Percentiles rank a stretch among this genome's conserved stretches.
phyloP scores from a whole-genome alignment of 2,113 vertebrate genomes.

The Tiliqua scincoides region DNA sequence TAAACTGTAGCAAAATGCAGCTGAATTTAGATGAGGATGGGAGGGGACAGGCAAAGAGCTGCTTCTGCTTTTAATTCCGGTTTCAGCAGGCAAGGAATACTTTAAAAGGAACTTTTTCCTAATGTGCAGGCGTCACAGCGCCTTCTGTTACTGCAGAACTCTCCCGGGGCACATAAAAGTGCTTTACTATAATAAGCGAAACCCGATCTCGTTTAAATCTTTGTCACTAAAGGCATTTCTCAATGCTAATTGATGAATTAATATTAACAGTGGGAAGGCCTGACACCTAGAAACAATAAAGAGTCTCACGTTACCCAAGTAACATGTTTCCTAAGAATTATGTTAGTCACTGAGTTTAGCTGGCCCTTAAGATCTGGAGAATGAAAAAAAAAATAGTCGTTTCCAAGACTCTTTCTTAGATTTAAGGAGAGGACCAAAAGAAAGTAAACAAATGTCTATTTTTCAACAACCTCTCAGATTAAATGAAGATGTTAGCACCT shows the following conservation, averaged over 20 bases:
- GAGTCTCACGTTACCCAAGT: neutral
- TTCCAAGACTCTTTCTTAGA: neutral
- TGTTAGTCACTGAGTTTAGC: neutral
- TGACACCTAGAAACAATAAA: neutral
- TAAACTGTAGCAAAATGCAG: neutral
- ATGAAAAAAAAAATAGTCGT: neutral
- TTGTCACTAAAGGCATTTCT: neutral
- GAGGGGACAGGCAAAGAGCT: neutral
- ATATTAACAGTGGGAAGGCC: constrained; percentile 1
- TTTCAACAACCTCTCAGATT: neutral
- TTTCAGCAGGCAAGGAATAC: neutral
- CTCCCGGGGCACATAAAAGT: neutral
- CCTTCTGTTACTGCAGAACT: constrained; percentile 1
- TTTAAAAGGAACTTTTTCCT: constrained; percentile 10
- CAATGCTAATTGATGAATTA: constrained; percentile 18
- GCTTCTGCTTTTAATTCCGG: constrained; percentile 1
- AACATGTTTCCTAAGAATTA: neutral
- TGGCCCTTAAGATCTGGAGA: neutral
- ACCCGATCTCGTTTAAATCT: constrained; percentile 15
- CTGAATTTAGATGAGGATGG: neutral
- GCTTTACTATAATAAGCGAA: neutral
- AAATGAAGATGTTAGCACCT: neutral
- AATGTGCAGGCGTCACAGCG: neutral
- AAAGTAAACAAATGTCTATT: neutral
- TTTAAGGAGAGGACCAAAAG: neutral